Base-by-base conservation (phyloP, 2,113 vertebrate species). In the Ceyx cyanopectus region DNA sequence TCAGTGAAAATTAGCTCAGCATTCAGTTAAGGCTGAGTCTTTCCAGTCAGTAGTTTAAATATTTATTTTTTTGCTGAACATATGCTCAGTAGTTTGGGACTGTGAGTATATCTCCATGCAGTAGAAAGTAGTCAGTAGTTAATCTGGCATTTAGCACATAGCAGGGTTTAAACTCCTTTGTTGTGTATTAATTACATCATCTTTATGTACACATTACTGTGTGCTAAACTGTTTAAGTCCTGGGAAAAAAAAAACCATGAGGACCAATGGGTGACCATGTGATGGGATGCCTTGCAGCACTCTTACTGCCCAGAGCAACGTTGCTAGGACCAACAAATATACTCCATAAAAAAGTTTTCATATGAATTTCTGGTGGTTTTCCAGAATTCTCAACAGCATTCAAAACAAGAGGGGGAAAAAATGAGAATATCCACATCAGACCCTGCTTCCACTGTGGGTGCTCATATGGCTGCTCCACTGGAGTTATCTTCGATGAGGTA, bases 311-410 rank as follows among this genome's bases (percentile, higher is more conserved):
- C 17, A 4, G 37, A 62, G 63, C 30, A 54, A 69, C 65, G 30
- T 66, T 94, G 50, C 57, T 58, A 74, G 83, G 58, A 74, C 34
- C 70, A 43, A 85, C 51, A 58, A 67, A 68, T 41, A 91, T 91
- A 62, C 67, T 73, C 57, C 51, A 58, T 89, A 88, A 96, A 94
- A 83, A 94, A 96, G 84, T 91, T 75, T 91, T 96, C 80, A 62
- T 96, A 58, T 9, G 78, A 81, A 41, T 96, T 95, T 94, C 66
- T 68, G 94, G 76, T 94, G 69, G 67, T 81, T 92, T 96, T 92
- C 92, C 86, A 97, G 82, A 94, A 27, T 48, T 95, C 56, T 61
- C 89, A 94, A 88, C 41, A 66, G 78, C 90, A 56, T 88, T 96
- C 80, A 81, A 92, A 87, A 45, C 29, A 46, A 7, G 5, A 77